These are phyloP conservation scores for Bovichtus diacanthus DNA, from an alignment of 2,797 vertebrate genomes.

Conservation along the genomic window DNA sequence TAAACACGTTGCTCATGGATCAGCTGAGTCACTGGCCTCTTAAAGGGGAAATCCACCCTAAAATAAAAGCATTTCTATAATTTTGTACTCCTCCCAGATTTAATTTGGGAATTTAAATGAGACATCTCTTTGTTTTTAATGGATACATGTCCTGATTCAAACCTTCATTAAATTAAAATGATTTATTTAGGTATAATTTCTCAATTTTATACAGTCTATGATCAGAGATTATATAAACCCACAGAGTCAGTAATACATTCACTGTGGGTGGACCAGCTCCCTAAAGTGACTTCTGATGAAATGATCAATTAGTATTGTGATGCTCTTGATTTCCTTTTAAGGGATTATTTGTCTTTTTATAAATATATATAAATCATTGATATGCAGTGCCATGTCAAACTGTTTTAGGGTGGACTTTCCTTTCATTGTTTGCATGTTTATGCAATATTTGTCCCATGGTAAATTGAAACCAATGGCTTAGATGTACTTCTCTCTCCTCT, in stretches of 20 bases:
- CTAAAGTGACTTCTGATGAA: conserved; percentile 41
- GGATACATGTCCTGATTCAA: not conserved
- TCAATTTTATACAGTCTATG: not conserved
- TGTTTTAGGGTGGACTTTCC: conserved; percentile 30
- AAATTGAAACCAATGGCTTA: conserved; percentile 74
- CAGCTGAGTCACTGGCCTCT: conserved; percentile 26
- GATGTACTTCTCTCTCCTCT: conserved; percentile 60
- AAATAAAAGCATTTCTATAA: not conserved
- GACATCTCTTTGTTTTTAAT: not conserved
- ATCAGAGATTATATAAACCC: conserved; percentile 1
- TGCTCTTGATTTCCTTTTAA: conserved; percentile 7
- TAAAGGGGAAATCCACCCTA: conserved; percentile 24
- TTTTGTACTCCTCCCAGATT: not conserved
- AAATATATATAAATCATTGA: not conserved
- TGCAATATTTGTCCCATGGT: conserved; percentile 65
- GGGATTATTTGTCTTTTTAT: conserved; percentile 2
- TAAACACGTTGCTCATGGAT: conserved; percentile 28
- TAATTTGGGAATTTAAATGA: not conserved
- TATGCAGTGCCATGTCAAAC: not conserved
- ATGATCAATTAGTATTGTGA: conserved; percentile 25
- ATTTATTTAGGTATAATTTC: not conserved
- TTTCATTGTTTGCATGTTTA: conserved; percentile 53
- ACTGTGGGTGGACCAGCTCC: conserved; percentile 33
- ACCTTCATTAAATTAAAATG: not conserved
- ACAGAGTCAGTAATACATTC: conserved; percentile 21